Base-by-base conservation (phyloP, 2,113 vertebrate species). In the Dendrocopos noguchii region DNA sequence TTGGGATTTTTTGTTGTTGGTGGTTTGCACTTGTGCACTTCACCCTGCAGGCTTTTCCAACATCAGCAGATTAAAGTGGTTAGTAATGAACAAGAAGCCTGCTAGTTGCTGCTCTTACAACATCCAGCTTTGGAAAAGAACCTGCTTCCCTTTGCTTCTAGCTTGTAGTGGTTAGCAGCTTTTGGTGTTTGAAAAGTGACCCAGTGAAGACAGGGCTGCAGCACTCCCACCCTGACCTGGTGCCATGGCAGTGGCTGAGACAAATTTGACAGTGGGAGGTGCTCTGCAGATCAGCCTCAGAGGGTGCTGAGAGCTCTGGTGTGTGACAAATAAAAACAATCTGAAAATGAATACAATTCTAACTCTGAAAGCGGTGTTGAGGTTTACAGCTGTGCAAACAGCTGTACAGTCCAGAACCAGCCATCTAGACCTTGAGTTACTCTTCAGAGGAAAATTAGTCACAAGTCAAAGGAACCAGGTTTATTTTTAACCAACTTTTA, bases 401-500 rank as follows among this genome's bases (percentile, higher is more conserved):
- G 15, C 14, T 16, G 21, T 12, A 61, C 39, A 20, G 34, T 10
- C 17, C 50, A 28, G 25, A 53, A 19, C 10, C 50, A 19, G 72
- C 63, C 68, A 29, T 3, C 10, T 3, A 8, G 34, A 5, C 18
- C 16, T 2, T 11, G 7, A 15, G 8, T 16, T 19, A 31, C 28
- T 15, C 52, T 55, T 31, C 18, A 34, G 64, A 5, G 31, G 29
- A 59, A 66, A 34, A 7, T 1, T 9, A 11, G 29, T 10, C 60
- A 20, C 28, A 33, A 27, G 9, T 11, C 28, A 29, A 73, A n/a
- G 56, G n/a, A 53, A 53, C 25, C 2, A 28, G 27, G 17, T 55
- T 16, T 73, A 9, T 21, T 91, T 93, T 94, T 84, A 74, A 70
- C 34, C 63, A 81, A 7, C 39, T 94, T 95, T 95, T 94, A 96